Conservation (phyloP, 64 coral and sea anemone genomes). For the Orbicella faveolata region DNA sequence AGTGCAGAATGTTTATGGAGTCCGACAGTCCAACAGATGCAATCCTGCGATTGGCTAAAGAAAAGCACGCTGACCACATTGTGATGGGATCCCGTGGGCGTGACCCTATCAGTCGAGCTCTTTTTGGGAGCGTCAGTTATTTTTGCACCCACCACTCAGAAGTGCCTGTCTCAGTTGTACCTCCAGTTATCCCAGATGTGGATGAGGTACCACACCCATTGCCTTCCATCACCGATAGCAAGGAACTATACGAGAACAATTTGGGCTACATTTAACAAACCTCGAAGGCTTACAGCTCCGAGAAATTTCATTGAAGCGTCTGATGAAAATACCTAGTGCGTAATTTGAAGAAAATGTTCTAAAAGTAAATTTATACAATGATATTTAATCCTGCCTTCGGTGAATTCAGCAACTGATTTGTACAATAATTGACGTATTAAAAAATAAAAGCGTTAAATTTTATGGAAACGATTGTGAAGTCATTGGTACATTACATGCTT, state of each 20-base stretch:
- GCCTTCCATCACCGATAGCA: neutral
- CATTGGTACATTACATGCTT: too few species aligned
- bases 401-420: too few species aligned
- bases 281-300: too few species aligned
- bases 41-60: slow-evolving; percentile 13
- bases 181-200: neutral
- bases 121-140: slow-evolving; percentile 1
- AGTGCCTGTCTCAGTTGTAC: slow-evolving; percentile 1
- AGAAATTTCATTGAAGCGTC: too few species aligned
- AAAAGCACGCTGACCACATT: slow-evolving; percentile 4
- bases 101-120: slow-evolving; percentile 3
- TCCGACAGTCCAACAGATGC: neutral
- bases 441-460: too few species aligned
- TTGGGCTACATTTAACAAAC: neutral
- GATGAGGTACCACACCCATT: neutral
- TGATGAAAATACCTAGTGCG: too few species aligned
- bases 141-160: slow-evolving; percentile 17
- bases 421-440: too few species aligned
- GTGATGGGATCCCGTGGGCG: slow-evolving; percentile 7
- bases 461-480: too few species aligned
- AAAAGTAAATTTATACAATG: too few species aligned
- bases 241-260: slow-evolving; percentile 2
- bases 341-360: too few species aligned
- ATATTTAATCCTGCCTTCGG: too few species aligned
- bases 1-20: slow-evolving; percentile 25